Percentiles rank a stretch among this genome's conserved stretches.
Conservation (phyloP, 2,888 invertebrate genomes). For the Asteroscopus sphinx region DNA sequence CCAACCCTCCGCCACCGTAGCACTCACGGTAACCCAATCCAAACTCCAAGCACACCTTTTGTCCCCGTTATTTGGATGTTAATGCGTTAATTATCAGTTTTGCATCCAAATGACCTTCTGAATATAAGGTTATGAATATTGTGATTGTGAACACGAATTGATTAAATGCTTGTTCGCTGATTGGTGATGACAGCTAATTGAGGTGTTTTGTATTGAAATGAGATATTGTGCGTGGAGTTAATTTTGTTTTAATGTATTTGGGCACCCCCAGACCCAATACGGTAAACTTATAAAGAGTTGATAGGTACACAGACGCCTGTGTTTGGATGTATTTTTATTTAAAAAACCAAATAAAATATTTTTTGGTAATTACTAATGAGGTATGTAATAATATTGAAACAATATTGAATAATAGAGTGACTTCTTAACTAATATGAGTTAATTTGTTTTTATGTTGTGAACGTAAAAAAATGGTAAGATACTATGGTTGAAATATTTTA, state of each 20-base stretch:
- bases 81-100: conserved; percentile 87
- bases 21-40: conserved; percentile 68
- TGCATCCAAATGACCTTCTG: conserved; percentile 81
- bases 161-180: conserved; percentile 75
- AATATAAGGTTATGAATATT: conserved; percentile 82
- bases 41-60: conserved; percentile 76
- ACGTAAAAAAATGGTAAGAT: no score
- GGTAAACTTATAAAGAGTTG: neutral
- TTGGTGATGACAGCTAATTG: conserved; percentile 68
- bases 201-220: conserved; percentile 58
- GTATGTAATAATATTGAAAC: no score
- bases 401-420: no score
- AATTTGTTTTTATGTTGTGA: no score
- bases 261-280: neutral
- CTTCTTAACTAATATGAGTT: no score
- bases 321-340: neutral
- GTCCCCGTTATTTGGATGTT: conserved; percentile 86
- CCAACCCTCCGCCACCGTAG: conserved; percentile 53
- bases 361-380: no score
- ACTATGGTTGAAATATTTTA: no score
- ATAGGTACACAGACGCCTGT: neutral
- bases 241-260: conserved; percentile 36
- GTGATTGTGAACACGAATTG: conserved; percentile 78
- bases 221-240: conserved; percentile 41
- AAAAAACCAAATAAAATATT: no score